These are phyloP conservation scores for Aurelia coerulea DNA, from an alignment of 30 jellyfish, hydroid and myxozoan genomes.

Conservation along the genomic window DNA sequence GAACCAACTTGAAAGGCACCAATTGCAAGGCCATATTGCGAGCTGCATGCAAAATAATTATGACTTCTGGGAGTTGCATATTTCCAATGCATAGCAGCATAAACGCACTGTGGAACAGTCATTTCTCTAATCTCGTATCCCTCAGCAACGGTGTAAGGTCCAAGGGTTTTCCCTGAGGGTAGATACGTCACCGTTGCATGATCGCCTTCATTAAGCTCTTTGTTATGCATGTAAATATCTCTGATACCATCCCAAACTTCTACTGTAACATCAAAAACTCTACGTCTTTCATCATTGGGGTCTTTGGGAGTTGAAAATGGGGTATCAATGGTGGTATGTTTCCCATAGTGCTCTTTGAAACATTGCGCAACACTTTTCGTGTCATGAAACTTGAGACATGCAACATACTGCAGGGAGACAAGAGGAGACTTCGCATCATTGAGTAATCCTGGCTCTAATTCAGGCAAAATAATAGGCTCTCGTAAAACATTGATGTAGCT, in stretches of 20 bases:
- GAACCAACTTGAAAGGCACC: constrained; percentile 51
- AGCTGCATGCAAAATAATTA: not conserved
- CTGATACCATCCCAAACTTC: not conserved
- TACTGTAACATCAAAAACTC: not conserved
- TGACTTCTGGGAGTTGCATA: not conserved
- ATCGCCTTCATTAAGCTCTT: not conserved
- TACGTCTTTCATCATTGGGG: not conserved
- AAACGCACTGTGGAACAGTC: constrained; percentile 11
- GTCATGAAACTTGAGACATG: not conserved
- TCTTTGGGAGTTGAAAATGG: not conserved
- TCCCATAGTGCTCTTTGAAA: constrained; percentile 2
- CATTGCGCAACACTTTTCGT: not conserved
- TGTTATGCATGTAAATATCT: not conserved
- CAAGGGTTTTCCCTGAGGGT: not conserved
- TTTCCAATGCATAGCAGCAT: constrained; percentile 23
- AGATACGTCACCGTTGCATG: not conserved
- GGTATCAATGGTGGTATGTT: not conserved
- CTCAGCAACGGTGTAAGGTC: not conserved
- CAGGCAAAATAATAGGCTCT: too few species aligned
- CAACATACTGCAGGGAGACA: not conserved
- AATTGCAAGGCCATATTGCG: constrained; percentile 36
- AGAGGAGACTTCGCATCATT: not conserved
- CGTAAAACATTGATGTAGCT: too few species aligned
- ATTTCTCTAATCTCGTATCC: constrained; percentile 32
- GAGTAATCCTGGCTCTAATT: too few species aligned